Evolutionary conservation across 2,113 vertebrate genomes (phyloP).

Genomic region (Origma solitaria): DNA sequence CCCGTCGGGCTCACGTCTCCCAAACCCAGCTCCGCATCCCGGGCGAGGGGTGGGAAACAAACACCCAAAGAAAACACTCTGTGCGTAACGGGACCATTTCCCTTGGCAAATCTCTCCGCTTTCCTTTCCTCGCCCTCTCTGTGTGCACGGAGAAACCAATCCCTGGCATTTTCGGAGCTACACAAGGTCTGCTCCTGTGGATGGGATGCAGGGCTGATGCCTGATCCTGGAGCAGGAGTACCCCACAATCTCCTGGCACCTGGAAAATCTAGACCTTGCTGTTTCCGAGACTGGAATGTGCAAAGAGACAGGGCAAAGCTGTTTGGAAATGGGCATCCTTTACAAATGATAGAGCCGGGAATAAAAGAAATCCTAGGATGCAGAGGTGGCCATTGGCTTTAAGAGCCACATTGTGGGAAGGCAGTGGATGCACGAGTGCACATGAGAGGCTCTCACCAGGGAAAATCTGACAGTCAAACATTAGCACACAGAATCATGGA

Average conservation of each 20-base stretch:
- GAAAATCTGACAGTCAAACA: background rate
- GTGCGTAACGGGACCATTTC: background rate
- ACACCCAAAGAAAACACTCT: background rate
- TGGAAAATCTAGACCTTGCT: background rate
- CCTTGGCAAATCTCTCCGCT: background rate
- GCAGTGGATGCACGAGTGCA: background rate
- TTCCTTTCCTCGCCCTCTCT: background rate
- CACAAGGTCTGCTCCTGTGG: fast-evolving
- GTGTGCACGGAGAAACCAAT: fast-evolving
- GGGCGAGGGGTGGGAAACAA: background rate
- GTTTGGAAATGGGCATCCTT: background rate
- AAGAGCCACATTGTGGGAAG: background rate
- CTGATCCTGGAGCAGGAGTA: fast-evolving
- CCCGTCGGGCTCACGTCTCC: background rate
- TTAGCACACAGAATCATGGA: background rate
- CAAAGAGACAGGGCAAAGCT: background rate
- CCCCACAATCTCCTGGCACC: fast-evolving
- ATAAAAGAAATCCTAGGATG: background rate
- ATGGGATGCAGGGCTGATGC: background rate
- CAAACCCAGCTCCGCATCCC: background rate
- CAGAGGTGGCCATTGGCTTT: background rate
- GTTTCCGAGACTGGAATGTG: background rate
- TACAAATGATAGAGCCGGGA: fast-evolving
- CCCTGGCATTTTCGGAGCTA: background rate
- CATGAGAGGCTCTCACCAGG: fast-evolving